Base-by-base conservation (phyloP, 1,140 invertebrate genomes). In the Saccostrea echinata region DNA sequence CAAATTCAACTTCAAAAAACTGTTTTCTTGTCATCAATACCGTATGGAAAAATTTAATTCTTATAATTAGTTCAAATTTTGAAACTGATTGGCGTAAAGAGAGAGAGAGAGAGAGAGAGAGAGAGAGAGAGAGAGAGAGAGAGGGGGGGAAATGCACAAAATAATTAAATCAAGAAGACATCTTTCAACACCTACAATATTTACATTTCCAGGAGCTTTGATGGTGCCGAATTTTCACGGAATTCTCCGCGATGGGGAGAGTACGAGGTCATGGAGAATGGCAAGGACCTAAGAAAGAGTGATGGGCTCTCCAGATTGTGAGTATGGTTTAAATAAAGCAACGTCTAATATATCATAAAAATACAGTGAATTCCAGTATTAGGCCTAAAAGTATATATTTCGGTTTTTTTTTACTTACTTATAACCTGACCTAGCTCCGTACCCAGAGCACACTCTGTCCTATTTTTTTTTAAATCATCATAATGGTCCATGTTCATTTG, bases 41-140 rank as follows among this genome's bases (percentile, higher is more conserved):
- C 43, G 43, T 4, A 43, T 4, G 9, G 4, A 43, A 43, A 43
- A 21, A 3, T 57, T 0, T 55, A 57, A 57, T 57, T 57, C 21
- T 57, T 4, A 13, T 13, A 57, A 57, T 57, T 13, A 3, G 3
- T 57, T 57, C 0, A 9, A 43, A 43, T 43, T 43, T 43, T 43
- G 43, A 43, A 43, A 43, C 9, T 6, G 6, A 43, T 43, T n/a
- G n/a, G n/a, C n/a, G n/a, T n/a, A n/a, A 11, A 64, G 21, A 64
- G 64, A 27, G 64, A 27, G 64, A 27, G 64, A 27, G 64, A 27
- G 27, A 27, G 64, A 27, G 64, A 71, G 64, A 71, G 64, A 71
- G 64, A 71, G 64, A 71, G 64, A 33, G 64, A 71, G 64, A 71
- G 68, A 71, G 27, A 71, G 30, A 71, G 68, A 71, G 68, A 33